A percentile compares a stretch with the other conserved stretches of the same genome.
phyloP scores from a whole-genome alignment of 2,888 invertebrate species.

The Plemyria rubiginata region DNA sequence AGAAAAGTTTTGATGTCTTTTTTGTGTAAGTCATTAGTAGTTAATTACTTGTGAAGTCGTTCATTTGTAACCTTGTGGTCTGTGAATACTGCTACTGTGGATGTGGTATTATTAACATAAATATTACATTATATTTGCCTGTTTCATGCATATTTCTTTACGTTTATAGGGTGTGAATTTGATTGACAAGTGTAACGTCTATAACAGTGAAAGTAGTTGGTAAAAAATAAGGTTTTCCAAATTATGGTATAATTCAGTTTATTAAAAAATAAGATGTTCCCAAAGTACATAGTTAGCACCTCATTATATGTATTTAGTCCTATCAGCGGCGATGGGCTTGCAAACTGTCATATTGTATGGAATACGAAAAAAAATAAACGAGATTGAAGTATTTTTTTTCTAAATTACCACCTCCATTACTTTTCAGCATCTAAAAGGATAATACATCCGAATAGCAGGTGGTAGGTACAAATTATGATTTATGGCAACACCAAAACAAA shows the following conservation, averaged over 20 bases:
- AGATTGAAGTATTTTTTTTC: too few relatives aligned
- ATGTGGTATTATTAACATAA: slow-evolving; percentile 40
- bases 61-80: slow-evolving; percentile 69
- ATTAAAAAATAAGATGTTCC: too few relatives aligned
- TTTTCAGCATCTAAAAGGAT: slow-evolving; percentile 39
- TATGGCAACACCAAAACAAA: slow-evolving; percentile 74
- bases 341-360: too few relatives aligned
- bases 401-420: slow-evolving; percentile 52
- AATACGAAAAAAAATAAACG: too few relatives aligned
- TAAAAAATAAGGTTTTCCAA: too few relatives aligned
- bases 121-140: not conserved
- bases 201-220: not conserved
- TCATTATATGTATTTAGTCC: too few relatives aligned
- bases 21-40: slow-evolving; percentile 78
- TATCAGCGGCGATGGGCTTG: too few relatives aligned
- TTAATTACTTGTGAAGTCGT: slow-evolving; percentile 80
- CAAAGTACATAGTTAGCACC: too few relatives aligned
- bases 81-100: slow-evolving; percentile 47
- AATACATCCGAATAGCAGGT: slow-evolving; percentile 52
- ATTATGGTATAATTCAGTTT: too few relatives aligned
- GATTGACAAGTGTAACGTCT: not conserved
- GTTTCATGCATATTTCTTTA: not conserved
- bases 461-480: slow-evolving; percentile 63
- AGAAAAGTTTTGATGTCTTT: slow-evolving; percentile 74
- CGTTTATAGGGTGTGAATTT: not conserved